These are phyloP conservation scores for Melierax canorus DNA, from an alignment of 2,113 vertebrate genomes.

Conservation along the genomic window DNA sequence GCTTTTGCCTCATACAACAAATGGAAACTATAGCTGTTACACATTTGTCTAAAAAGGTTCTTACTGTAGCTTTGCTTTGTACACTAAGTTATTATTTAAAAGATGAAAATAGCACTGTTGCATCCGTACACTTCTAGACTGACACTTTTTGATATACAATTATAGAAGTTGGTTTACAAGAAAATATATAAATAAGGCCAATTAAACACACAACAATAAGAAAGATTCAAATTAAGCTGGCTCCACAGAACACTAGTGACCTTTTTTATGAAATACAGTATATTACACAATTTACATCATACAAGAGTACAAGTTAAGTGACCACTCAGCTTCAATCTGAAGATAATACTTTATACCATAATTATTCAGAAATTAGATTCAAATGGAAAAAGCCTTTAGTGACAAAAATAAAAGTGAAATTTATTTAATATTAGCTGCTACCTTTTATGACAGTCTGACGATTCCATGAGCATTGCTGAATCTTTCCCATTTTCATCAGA, in stretches of 20 bases:
- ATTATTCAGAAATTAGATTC: neutral
- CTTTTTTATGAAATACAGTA: neutral
- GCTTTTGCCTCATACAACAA: neutral
- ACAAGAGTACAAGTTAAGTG: neutral
- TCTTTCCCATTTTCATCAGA: conserved; percentile 80
- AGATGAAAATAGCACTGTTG: neutral
- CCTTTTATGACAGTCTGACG: conserved; percentile 80
- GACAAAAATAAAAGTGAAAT: neutral
- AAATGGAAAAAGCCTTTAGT: neutral
- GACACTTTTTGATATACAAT: neutral
- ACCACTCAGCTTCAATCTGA: neutral
- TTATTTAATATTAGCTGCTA: conserved; percentile 50
- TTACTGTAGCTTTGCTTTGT: neutral
- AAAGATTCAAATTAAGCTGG: neutral
- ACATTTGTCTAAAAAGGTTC: neutral
- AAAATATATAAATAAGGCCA: neutral
- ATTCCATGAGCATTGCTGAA: conserved; percentile 76
- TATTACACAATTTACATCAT: neutral
- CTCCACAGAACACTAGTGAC: neutral
- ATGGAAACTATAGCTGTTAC: neutral
- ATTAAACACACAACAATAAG: neutral
- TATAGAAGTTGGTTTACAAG: neutral
- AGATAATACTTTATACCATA: neutral
- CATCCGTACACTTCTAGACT: neutral
- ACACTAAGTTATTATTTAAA: neutral